Evolutionary conservation across 2,797 vertebrate species (phyloP).

Genomic region (Chaenodraco wilsoni): DNA sequence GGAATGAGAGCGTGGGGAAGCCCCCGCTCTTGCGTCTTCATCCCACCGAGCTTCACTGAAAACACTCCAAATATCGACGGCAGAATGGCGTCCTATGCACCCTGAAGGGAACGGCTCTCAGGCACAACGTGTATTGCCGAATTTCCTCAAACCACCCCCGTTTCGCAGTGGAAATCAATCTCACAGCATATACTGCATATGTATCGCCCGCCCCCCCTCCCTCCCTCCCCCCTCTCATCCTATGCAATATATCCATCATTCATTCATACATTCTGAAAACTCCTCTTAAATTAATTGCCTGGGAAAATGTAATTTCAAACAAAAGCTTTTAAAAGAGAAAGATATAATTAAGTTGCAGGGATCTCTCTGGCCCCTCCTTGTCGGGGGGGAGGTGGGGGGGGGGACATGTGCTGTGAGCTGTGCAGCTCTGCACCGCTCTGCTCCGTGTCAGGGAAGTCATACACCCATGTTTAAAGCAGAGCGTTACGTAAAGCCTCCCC

Average conservation of each 20-base stretch:
- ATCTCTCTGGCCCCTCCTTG: slow-evolving; percentile 60
- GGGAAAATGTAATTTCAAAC: slow-evolving; percentile 81
- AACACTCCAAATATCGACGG: slow-evolving; percentile 51
- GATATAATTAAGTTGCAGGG: slow-evolving; percentile 83
- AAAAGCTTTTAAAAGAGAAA: slow-evolving; percentile 86
- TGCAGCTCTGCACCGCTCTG: slow-evolving; percentile 68
- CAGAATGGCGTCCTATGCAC: slow-evolving; percentile 30
- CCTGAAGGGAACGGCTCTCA: slow-evolving; percentile 18
- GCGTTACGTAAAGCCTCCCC: slow-evolving; percentile 83
- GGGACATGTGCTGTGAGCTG: slow-evolving; percentile 66
- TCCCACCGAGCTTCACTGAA: slow-evolving; percentile 15
- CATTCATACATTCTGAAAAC: slow-evolving; percentile 85
- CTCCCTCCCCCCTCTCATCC: slow-evolving; percentile 42
- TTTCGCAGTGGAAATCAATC: slow-evolving; percentile 54
- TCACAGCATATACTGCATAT: slow-evolving; percentile 51
- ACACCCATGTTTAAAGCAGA: slow-evolving; percentile 81
- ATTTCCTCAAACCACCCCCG: slow-evolving; percentile 48
- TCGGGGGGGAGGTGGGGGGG: slow-evolving; percentile 17
- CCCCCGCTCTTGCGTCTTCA: slow-evolving; percentile 23
- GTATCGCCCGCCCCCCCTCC: not conserved
- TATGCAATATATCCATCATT: slow-evolving; percentile 81
- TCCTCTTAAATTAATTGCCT: slow-evolving; percentile 85
- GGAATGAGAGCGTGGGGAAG: slow-evolving; percentile 47
- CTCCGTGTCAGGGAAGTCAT: slow-evolving; percentile 80
- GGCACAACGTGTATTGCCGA: slow-evolving; percentile 53